Base-by-base conservation (phyloP, 1,140 invertebrate genomes). In the Macrosteles quadrilineatus region DNA sequence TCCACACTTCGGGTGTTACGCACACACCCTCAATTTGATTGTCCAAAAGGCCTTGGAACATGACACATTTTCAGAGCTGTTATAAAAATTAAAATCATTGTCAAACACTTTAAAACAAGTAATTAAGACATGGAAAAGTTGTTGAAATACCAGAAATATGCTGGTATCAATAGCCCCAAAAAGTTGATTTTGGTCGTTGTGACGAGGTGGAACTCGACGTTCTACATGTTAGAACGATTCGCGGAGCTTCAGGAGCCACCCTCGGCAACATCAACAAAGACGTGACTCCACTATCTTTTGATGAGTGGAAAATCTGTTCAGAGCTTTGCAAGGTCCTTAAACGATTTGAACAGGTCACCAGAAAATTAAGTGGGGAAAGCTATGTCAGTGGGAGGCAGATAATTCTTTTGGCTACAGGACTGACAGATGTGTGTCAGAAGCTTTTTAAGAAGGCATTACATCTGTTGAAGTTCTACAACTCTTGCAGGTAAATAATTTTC, bases 351-450 rank as follows among this genome's bases (percentile, higher is more conserved):
- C 73, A 75, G 62, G 78, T 77, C 6, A 83, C 78, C 1, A 79
- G 74, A 47, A 78, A 81, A 76, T 71, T 82, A 1, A 80, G 78
- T 43, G 79, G 77, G 0, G 77, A 80, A 75, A 76, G 77, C n/a
- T n/a, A n/a, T n/a, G n/a, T n/a, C n/a, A n/a, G n/a, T n/a, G n/a
- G n/a, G n/a, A n/a, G n/a, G n/a, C 29, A 80, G 9, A 67, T 70
- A 64, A 2, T 57, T 25, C 64, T 74, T n/a, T 30, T 55, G 31
- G 47, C 27, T 31, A 45, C 27, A 23, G 69, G 29, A 53, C 66
- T 75, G 55, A 71, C 72, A 50, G 70, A 66, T n/a, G 75, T 27
- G 31, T 76, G 31, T 4, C 64, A 75, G 36, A 65, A 74, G 29
- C 76, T n/a, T 53, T 76, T 62, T 50, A 62, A 23, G 27, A n/a